Percentiles rank a stretch among this genome's conserved stretches.
Evolutionary conservation across 2,888 invertebrate genomes (phyloP).

Genomic region (Dioctria linearis): DNA sequence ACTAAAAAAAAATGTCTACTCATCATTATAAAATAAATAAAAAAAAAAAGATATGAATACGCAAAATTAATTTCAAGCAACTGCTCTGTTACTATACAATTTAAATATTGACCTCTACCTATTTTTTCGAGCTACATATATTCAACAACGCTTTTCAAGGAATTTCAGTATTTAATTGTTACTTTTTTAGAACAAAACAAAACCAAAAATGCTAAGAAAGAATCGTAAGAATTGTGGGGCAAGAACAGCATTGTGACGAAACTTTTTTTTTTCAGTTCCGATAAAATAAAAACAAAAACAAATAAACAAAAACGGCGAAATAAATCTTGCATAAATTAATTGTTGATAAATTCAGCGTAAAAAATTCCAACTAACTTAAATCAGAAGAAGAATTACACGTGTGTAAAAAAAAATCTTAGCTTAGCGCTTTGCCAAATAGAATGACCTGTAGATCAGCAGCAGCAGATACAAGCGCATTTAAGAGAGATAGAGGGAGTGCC

Average conservation of each 20-base stretch:
- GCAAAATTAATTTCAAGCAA: not conserved
- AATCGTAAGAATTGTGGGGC: not conserved
- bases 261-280: not conserved
- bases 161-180: conserved; percentile 37
- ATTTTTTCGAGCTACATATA: conserved; percentile 11
- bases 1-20: not conserved
- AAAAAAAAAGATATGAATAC: not conserved
- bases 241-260: not conserved
- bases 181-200: not conserved
- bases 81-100: not conserved
- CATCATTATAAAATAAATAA: not conserved
- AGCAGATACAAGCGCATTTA: not conserved
- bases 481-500: too few species aligned
- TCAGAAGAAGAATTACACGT: not conserved
- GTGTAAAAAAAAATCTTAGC: not conserved
- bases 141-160: conserved; percentile 27
- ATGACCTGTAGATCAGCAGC: not conserved
- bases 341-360: too few species aligned
- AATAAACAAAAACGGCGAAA: too few species aligned
- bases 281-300: too few species aligned
- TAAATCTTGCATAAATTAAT: too few species aligned
- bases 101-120: conserved; percentile 42
- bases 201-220: not conserved
- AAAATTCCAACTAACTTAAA: not conserved
- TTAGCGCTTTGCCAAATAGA: not conserved